Evolutionary conservation across 1,140 invertebrate species (phyloP).

Genomic region (Physella acuta): DNA sequence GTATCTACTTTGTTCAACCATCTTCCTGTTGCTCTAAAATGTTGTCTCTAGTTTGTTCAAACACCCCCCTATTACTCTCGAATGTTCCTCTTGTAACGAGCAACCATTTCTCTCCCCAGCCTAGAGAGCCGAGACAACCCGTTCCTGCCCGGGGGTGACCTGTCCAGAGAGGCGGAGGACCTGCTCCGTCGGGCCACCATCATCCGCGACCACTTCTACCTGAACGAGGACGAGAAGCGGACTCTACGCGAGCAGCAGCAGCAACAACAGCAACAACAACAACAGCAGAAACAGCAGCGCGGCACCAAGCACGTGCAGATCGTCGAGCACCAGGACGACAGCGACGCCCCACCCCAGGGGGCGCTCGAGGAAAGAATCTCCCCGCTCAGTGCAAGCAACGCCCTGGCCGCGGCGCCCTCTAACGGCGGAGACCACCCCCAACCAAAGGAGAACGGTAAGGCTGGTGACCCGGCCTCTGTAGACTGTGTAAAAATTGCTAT

Average conservation of each 20-base stretch:
- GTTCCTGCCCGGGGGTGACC: constrained; percentile 91
- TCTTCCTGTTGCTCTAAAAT: no score
- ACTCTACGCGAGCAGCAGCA: constrained; percentile 12
- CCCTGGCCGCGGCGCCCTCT: constrained; percentile 2
- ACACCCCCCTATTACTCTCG: no score
- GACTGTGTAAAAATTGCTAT: constrained; percentile 25
- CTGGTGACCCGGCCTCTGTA: background rate
- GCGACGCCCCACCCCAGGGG: background rate
- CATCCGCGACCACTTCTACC: constrained; percentile 51
- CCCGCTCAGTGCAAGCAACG: background rate
- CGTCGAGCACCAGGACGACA: constrained; percentile 9
- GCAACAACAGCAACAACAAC: constrained; percentile 9
- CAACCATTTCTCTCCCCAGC: constrained; percentile 66
- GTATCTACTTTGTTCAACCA: no score
- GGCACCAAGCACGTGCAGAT: constrained; percentile 5
- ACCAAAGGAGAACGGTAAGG: constrained; percentile 28
- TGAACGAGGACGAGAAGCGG: constrained; percentile 34
- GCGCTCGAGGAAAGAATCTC: constrained; percentile 27
- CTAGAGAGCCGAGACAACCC: constrained; percentile 96
- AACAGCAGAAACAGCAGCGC: background rate
- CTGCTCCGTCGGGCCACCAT: constrained; percentile 75
- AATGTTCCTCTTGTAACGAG: no score
- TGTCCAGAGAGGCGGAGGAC: constrained; percentile 91
- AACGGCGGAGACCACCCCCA: constrained; percentile 1
- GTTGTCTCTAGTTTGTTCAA: no score